Percentiles rank a stretch among this genome's conserved stretches.
Conservation (phyloP, 2,113 vertebrate genomes). For the Malurus melanocephalus region DNA sequence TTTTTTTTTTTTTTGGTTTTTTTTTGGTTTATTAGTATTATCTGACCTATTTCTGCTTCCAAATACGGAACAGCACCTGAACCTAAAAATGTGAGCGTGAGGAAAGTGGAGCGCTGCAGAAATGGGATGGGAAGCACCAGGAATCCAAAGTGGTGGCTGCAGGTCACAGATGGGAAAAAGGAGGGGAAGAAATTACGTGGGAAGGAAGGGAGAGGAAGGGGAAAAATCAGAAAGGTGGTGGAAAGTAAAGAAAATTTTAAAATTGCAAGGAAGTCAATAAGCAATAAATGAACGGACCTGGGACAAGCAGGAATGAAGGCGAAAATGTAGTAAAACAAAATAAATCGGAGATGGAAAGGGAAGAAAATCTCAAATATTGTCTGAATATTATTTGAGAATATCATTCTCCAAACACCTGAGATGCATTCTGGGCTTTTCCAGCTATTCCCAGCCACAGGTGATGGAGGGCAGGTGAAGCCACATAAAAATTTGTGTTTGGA, state of each 20-base stretch:
- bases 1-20: no score
- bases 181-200: background rate
- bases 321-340: background rate
- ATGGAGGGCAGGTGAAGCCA: background rate
- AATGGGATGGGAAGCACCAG: background rate
- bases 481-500: accelerated
- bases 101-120: background rate
- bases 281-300: background rate
- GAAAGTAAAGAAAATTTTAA: background rate
- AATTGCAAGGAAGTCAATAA: background rate
- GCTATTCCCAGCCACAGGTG: background rate
- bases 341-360: background rate
- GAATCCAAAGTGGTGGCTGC: background rate
- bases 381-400: background rate
- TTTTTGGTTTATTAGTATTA: background rate
- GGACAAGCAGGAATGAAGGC: background rate
- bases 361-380: background rate
- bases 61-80: background rate
- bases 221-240: no score
- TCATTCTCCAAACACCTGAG: background rate
- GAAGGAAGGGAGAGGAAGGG: background rate
- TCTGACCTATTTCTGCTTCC: background rate
- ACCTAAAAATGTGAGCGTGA: background rate
- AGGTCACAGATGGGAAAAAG: background rate
- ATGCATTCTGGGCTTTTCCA: background rate